Evolutionary conservation across 2,797 vertebrate genomes (phyloP).

Genomic region (Silurus lanzhouensis): DNA sequence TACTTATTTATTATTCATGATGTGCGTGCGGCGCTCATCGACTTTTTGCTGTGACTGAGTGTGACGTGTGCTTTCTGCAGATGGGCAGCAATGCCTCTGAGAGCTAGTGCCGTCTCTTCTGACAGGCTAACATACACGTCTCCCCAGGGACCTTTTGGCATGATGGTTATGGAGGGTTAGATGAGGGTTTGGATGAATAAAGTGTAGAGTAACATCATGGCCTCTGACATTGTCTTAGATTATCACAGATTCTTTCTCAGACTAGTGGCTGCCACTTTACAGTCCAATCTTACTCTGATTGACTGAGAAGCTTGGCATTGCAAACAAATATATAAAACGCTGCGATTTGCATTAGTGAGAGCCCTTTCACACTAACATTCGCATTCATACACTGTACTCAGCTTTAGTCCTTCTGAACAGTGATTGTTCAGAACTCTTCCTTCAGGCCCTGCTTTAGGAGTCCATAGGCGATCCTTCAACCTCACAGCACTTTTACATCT

Average conservation of each 20-base stretch:
- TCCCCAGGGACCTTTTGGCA: conserved; percentile 14
- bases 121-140: conserved; percentile 44
- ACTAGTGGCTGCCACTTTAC: conserved; percentile 48
- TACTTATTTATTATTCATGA: conserved; percentile 61
- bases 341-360: conserved; percentile 39
- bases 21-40: conserved; percentile 42
- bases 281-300: conserved; percentile 50
- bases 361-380: conserved; percentile 28
- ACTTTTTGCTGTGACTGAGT: conserved; percentile 48
- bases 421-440: conserved; percentile 19
- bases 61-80: conserved; percentile 53
- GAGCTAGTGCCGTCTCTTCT: conserved; percentile 36
- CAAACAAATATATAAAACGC: conserved; percentile 51
- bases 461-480: conserved; percentile 24
- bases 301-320: conserved; percentile 63
- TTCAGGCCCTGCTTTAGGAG: not conserved
- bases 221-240: conserved; percentile 39
- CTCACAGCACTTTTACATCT: conserved; percentile 55
- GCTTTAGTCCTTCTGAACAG: conserved; percentile 37
- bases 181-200: conserved; percentile 10
- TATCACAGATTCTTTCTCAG: conserved; percentile 30
- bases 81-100: conserved; percentile 37
- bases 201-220: conserved; percentile 34
- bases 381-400: not conserved
- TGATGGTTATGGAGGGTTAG: conserved; percentile 7